Evolutionary conservation across 2,797 vertebrate species (phyloP).

Genomic region (Tenualosa ilisha): DNA sequence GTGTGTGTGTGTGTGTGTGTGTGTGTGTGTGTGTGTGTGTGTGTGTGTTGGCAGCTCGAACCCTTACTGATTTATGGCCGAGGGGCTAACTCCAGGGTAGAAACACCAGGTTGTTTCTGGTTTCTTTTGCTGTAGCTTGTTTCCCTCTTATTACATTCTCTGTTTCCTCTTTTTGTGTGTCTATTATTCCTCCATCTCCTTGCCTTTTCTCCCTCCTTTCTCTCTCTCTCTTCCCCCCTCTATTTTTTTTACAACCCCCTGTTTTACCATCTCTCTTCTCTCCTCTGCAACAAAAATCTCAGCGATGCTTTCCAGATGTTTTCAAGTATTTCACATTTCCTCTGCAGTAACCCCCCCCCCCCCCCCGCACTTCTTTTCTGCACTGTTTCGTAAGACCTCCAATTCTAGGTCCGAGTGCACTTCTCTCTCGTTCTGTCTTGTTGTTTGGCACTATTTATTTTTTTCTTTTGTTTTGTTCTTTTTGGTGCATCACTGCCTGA

Average conservation of each 20-base stretch:
- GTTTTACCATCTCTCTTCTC: slow-evolving; percentile 10
- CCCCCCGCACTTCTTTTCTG: not conserved
- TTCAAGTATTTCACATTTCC: slow-evolving; percentile 4
- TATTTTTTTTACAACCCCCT: not conserved
- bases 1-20: not conserved
- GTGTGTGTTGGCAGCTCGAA: not conserved
- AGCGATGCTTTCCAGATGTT: slow-evolving; percentile 28
- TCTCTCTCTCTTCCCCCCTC: not conserved
- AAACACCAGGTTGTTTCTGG: not conserved
- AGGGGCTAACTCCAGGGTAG: not conserved
- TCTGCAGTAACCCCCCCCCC: not conserved
- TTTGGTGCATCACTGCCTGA: not conserved
- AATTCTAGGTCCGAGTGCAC: not conserved
- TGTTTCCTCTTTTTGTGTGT: not conserved
- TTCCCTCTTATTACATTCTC: not conserved
- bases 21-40: not conserved
- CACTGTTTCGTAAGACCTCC: not conserved
- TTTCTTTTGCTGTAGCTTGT: not conserved
- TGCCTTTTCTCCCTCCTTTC: not conserved
- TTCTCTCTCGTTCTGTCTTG: too few relatives aligned
- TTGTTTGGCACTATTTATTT: not conserved
- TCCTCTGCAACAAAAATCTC: slow-evolving; percentile 15
- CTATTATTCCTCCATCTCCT: not conserved
- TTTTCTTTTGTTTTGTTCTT: not conserved
- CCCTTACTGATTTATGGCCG: not conserved